Conservation (phyloP, 2,797 vertebrate genomes). For the Varecia variegata region DNA sequence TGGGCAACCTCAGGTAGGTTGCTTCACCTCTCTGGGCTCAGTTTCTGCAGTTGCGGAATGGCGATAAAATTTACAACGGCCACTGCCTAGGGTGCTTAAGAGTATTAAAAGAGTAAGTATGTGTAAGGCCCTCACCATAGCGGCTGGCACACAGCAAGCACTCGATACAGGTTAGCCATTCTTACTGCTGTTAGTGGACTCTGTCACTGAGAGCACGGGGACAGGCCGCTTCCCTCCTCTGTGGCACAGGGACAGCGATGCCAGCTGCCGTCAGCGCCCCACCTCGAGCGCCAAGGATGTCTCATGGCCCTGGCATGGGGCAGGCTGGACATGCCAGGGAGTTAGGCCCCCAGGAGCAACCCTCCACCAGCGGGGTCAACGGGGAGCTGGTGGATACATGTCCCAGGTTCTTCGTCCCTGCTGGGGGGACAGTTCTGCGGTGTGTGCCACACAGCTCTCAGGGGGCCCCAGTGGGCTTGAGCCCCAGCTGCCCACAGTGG, state of each 20-base stretch:
- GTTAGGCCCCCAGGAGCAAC: background rate
- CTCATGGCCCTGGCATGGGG: rapidly evolving
- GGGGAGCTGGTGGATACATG: background rate
- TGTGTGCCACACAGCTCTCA: background rate
- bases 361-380: background rate
- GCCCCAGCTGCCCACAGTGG: background rate
- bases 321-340: background rate
- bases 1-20: background rate
- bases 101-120: rapidly evolving
- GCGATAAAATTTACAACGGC: background rate
- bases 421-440: background rate
- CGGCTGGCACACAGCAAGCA: rapidly evolving
- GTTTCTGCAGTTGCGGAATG: background rate
- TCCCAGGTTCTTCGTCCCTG: rapidly evolving
- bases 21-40: background rate
- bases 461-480: background rate
- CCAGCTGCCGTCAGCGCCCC: rapidly evolving
- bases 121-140: background rate
- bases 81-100: rapidly evolving
- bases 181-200: rapidly evolving
- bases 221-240: background rate
- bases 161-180: rapidly evolving
- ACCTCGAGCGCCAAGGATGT: background rate
- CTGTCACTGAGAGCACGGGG: rapidly evolving
- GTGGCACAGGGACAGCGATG: rapidly evolving